Conservation (phyloP, 2,888 invertebrate species). For the Eucera pruinosa region DNA sequence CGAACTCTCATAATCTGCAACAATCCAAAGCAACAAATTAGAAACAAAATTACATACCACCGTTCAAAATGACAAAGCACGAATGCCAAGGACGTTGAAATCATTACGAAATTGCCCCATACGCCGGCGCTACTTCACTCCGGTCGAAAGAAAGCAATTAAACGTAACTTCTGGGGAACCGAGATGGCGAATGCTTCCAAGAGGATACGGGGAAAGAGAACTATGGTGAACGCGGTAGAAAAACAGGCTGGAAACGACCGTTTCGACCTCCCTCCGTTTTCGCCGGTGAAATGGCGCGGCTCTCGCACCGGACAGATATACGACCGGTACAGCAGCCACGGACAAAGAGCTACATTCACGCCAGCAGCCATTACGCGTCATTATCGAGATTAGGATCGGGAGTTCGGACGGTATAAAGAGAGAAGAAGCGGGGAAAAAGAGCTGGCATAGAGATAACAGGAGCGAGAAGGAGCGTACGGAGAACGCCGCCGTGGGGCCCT, state of each 20-base stretch:
- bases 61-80: neutral
- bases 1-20: slow-evolving; percentile 82
- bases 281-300: slow-evolving; percentile 78
- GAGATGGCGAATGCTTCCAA: slow-evolving; percentile 1
- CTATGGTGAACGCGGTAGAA: slow-evolving; percentile 52
- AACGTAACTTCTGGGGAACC: slow-evolving; percentile 52
- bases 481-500: slow-evolving; percentile 61
- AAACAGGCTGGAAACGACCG: slow-evolving; percentile 64
- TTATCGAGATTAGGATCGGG: slow-evolving; percentile 84
- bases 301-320: slow-evolving; percentile 75
- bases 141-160: slow-evolving; percentile 50
- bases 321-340: slow-evolving; percentile 74
- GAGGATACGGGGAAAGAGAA: slow-evolving; percentile 9
- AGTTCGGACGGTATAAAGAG: slow-evolving; percentile 65
- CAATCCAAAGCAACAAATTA: slow-evolving; percentile 46
- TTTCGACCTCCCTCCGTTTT: slow-evolving; percentile 74
- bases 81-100: neutral
- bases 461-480: slow-evolving; percentile 40
- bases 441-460: slow-evolving; percentile 35
- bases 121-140: neutral
- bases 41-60: neutral
- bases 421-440: slow-evolving; percentile 20
- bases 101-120: neutral
- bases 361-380: slow-evolving; percentile 84
- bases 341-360: slow-evolving; percentile 84